Percentiles rank a stretch among this genome's conserved stretches.
These are phyloP conservation scores for Pluvianellus socialis DNA, from an alignment of 2,113 vertebrate species.

Conservation along the genomic window DNA sequence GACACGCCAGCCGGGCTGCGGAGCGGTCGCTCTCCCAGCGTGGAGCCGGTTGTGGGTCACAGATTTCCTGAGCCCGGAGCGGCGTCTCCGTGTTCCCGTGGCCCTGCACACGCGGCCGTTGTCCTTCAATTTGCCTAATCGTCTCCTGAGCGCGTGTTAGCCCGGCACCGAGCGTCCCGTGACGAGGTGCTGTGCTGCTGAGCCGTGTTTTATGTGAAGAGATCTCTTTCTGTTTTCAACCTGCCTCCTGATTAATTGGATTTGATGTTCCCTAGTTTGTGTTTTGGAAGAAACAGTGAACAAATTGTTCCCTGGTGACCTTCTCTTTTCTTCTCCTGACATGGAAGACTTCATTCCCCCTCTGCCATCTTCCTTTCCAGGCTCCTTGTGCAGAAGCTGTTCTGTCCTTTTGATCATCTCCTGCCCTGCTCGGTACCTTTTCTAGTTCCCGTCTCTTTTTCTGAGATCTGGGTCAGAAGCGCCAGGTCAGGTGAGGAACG, in stretches of 20 bases:
- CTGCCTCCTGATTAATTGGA: background rate
- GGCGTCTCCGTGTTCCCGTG: fast-evolving
- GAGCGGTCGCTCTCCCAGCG: background rate
- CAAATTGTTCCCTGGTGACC: background rate
- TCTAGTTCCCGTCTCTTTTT: background rate
- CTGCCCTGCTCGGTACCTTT: background rate
- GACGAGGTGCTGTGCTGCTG: background rate
- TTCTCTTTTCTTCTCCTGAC: background rate
- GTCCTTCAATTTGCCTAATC: background rate
- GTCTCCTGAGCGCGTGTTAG: fast-evolving
- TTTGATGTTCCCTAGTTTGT: background rate
- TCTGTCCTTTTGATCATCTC: background rate
- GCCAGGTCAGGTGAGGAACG: fast-evolving
- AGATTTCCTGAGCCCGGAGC: background rate
- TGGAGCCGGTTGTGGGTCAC: fast-evolving
- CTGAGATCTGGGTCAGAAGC: background rate
- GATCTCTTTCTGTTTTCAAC: background rate
- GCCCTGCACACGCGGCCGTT: fast-evolving
- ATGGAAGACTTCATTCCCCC: background rate
- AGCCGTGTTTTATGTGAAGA: background rate
- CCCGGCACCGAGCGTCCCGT: fast-evolving
- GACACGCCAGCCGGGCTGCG: fast-evolving
- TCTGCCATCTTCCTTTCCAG: background rate
- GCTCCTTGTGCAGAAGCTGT: background rate
- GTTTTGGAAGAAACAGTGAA: background rate